Evolutionary conservation across 1,140 invertebrate genomes (phyloP).

Genomic region (Bombus confusus): DNA sequence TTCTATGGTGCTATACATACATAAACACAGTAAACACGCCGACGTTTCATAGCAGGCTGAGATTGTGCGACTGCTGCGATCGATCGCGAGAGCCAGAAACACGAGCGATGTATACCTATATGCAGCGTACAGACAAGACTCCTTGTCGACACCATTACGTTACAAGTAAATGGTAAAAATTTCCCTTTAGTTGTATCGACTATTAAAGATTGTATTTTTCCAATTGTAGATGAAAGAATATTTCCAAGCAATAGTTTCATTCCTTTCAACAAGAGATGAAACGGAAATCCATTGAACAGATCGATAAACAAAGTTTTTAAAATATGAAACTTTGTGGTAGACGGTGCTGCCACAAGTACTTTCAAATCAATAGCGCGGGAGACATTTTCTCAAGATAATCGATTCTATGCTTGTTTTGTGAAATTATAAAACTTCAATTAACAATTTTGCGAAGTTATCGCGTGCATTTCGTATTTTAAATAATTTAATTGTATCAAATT

Average conservation of each 20-base stretch:
- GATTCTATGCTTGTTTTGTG: not conserved
- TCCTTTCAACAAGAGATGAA: not conserved
- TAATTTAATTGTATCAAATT: not conserved
- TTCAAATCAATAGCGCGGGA: constrained; percentile 50
- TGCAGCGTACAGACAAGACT: constrained; percentile 28
- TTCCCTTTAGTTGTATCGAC: not conserved
- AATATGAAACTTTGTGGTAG: constrained; percentile 34
- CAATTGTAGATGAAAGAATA: not conserved
- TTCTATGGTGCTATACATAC: constrained; percentile 27
- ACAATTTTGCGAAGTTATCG: not conserved
- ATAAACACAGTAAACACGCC: constrained; percentile 46
- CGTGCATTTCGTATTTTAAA: not conserved
- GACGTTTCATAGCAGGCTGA: constrained; percentile 45
- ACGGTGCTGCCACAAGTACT: constrained; percentile 34
- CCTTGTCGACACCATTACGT: constrained; percentile 42
- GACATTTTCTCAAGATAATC: constrained; percentile 1
- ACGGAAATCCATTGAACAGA: constrained; percentile 50
- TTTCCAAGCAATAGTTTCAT: not conserved
- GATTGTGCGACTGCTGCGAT: constrained; percentile 58
- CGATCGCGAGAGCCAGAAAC: constrained; percentile 52
- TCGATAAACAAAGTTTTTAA: constrained; percentile 53
- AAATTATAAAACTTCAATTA: not conserved
- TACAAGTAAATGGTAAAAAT: not conserved
- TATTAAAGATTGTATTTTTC: not conserved
- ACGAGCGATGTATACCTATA: constrained; percentile 46